Evolutionary conservation across 23 tunicate species (phyloP).

Genomic region (Phallusia fumigata): DNA sequence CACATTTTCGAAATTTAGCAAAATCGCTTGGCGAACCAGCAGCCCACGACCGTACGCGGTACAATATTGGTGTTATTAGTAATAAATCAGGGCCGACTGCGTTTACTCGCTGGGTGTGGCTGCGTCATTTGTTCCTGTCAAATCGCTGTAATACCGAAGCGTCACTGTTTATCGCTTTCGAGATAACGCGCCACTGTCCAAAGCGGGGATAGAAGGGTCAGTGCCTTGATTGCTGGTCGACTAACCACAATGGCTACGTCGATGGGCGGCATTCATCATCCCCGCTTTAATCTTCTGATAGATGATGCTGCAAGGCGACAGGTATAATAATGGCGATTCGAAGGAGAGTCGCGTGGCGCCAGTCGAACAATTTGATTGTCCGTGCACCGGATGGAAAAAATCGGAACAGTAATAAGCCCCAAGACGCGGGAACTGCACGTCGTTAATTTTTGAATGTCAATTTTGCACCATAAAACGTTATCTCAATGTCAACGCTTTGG

Average conservation of each 20-base stretch:
- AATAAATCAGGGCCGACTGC: neutral
- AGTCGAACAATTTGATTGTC: neutral
- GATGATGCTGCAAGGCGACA: constrained; percentile 11
- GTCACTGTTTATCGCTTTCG: constrained; percentile 2
- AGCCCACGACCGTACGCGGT: too few species aligned
- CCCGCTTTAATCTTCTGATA: neutral
- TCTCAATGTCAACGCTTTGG: neutral
- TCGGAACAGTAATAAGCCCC: neutral
- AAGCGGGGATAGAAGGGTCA: too few species aligned
- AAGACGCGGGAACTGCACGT: neutral
- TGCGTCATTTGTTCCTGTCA: neutral
- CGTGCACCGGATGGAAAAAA: neutral
- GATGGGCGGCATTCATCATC: neutral
- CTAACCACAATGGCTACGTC: neutral
- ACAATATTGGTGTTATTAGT: neutral
- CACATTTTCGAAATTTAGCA: too few species aligned
- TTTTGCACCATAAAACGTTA: neutral
- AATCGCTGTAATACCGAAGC: neutral
- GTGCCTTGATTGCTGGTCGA: neutral
- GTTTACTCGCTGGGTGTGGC: constrained; percentile 13
- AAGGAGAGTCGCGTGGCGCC: constrained; percentile 1
- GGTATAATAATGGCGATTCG: constrained; percentile 7
- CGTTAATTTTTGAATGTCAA: neutral
- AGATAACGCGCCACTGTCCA: constrained; percentile 14
- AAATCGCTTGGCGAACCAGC: too few species aligned